Evolutionary conservation across 2,888 invertebrate genomes (phyloP).

Genomic region (Pseudococcus longispinus): DNA sequence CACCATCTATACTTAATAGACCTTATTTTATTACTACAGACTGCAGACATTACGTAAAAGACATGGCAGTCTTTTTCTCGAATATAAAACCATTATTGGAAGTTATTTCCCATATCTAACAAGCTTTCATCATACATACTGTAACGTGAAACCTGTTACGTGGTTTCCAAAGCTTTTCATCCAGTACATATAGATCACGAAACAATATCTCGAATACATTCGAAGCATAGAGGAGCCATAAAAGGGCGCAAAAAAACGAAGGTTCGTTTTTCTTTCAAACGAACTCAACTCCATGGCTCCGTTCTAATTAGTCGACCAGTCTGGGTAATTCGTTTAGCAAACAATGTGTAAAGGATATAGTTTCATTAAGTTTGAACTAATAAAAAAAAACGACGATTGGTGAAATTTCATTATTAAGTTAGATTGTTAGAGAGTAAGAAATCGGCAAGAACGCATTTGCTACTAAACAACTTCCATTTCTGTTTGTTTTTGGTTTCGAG

Average conservation of each 20-base stretch:
- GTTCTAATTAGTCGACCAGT: slow-evolving; percentile 4
- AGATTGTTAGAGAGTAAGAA: background rate
- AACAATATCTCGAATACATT: background rate
- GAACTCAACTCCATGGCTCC: background rate
- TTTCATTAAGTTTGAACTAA: slow-evolving; percentile 1
- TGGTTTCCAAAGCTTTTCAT: background rate
- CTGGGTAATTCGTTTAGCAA: background rate
- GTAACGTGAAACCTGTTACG: background rate
- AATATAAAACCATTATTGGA: background rate
- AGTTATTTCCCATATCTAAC: background rate
- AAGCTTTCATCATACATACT: background rate
- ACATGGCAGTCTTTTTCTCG: no score
- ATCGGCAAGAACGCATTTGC: background rate
- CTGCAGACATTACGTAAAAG: no score
- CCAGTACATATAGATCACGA: background rate
- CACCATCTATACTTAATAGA: no score
- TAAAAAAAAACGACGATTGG: slow-evolving; percentile 10
- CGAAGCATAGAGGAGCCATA: background rate
- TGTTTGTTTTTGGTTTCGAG: slow-evolving; percentile 11
- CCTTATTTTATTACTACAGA: no score
- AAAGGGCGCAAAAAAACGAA: background rate
- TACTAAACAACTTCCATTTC: background rate
- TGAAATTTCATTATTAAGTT: background rate
- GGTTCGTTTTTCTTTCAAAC: background rate
- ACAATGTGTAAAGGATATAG: background rate